Evolutionary conservation across 2,888 invertebrate species (phyloP), one percentile per base, ranked within the genome.

Genomic region (Amiota communis): DNA sequence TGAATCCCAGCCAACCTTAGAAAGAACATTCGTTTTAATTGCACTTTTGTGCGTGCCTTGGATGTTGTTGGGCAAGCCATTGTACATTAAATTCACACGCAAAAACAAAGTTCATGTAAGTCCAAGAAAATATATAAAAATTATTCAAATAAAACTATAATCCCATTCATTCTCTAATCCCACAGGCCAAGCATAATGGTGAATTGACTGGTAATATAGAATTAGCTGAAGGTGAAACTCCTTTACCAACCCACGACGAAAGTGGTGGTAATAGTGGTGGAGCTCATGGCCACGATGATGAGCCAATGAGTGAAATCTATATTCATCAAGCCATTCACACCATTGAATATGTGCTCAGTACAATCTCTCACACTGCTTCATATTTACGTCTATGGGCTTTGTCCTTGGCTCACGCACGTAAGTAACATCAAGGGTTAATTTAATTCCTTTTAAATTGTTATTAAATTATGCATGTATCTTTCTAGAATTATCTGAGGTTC

Each of bases 331-430:
- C 93, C 48, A 98, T 98, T 85, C 98, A 98, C 90, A 98, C 98
- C 13, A 98, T 98, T 78, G 98, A 98, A 91, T 98, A 96, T 87
- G 97, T 97, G 81, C 93, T 98, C 80, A 97, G 98, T 84, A 97
- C 97, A 77, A 94, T 98, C 79, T 98, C 98, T 0, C 98, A 98
- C 88, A 98, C 98, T 0, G 98, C 98, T 1, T 98, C 97, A 0
- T 98, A 98, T 88, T 92, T 98, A 63, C 95, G 98, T 86, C 91
- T 98, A 78, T 98, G 98, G 98, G 98, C 98, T 48, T 91, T 98
- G 81, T 97, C 97, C 71, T 92, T 98, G 74, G 98, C 98, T 83
- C 98, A 98, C 90, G 95, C 96, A 76, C 97, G 96, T 96, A 92
- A 92, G 93, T 92, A 12, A n/a, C 8, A 46, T 67, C 15, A 9